phyloP scores from a whole-genome alignment of 2,797 vertebrate genomes.

The Rousettus madagascariensis region DNA sequence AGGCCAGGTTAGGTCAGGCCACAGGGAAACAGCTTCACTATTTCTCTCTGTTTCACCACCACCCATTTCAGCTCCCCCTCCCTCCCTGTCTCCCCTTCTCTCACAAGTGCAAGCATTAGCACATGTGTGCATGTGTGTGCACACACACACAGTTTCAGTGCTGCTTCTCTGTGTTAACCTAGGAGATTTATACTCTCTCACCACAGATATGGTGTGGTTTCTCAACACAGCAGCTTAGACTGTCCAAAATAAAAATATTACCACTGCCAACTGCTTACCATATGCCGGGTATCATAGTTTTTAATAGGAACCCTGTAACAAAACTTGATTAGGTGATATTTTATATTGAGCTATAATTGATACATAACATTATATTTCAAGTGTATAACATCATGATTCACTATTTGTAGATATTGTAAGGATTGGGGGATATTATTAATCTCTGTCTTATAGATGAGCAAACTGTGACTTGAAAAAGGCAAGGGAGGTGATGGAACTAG shows the following conservation, averaged over 20 bases:
- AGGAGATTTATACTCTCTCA: background rate
- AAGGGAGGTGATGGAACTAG: background rate
- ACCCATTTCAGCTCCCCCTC: background rate
- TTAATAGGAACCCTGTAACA: background rate
- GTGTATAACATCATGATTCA: background rate
- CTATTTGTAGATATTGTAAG: background rate
- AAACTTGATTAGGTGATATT: background rate
- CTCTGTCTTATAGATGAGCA: background rate
- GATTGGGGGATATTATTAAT: background rate
- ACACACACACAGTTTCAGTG: background rate
- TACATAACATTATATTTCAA: background rate
- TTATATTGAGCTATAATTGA: background rate
- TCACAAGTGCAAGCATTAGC: background rate
- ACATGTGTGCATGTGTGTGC: background rate
- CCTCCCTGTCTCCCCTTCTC: background rate
- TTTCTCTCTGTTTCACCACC: background rate
- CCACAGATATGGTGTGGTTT: background rate
- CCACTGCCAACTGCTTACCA: background rate
- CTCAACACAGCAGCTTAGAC: background rate
- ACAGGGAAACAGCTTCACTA: background rate
- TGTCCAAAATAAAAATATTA: background rate
- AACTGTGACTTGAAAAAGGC: background rate
- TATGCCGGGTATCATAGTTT: background rate
- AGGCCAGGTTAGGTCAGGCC: background rate
- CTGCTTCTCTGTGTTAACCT: background rate